A percentile compares a stretch with the other conserved stretches of the same genome.
Evolutionary conservation across 2,113 vertebrate genomes (phyloP).

Genomic region (mouse (Mus musculus)): GRCm39 chr4:80693001-80693500

Average conservation of each 20-base stretch:
- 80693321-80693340: neutral
- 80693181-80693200: slow-evolving; percentile 10
- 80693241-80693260: neutral
- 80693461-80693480: neutral
- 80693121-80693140: neutral
- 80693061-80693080: neutral
- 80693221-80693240: slow-evolving; percentile 7
- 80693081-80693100: neutral
- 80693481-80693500: neutral
- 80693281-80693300: neutral
- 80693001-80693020: neutral
- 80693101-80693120: neutral
- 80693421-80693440: neutral
- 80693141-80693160: neutral
- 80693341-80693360: neutral
- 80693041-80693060: neutral
- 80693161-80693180: neutral
- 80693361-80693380: neutral
- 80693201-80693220: neutral
- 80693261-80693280: neutral
- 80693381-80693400: neutral
- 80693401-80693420: neutral
- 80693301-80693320: neutral
- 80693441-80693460: neutral
- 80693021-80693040: neutral